Evolutionary conservation across 2,797 vertebrate genomes (phyloP).

Genomic region (Tapirus indicus): DNA sequence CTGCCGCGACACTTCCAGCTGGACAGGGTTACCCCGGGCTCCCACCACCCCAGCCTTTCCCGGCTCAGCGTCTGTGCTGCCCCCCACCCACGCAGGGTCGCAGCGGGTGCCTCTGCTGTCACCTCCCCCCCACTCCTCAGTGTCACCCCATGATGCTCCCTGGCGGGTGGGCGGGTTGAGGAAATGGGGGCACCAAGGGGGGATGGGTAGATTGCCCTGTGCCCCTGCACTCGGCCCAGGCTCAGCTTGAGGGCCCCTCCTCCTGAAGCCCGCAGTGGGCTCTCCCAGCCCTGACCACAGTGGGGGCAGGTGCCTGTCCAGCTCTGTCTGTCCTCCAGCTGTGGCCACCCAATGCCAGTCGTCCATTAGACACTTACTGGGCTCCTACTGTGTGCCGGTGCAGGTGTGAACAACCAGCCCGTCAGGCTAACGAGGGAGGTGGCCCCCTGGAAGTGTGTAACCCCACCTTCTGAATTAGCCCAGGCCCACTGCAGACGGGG

Average conservation of each 20-base stretch:
- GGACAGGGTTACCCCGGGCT: not conserved
- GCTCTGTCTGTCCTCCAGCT: not conserved
- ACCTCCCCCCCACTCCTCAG: not conserved
- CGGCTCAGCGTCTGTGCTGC: no score
- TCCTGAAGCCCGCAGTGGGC: not conserved
- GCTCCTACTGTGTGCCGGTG: not conserved
- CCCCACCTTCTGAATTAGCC: not conserved
- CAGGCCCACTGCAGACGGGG: no score
- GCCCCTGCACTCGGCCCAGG: not conserved
- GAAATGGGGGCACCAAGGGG: not conserved
- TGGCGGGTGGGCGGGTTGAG: rapidly evolving
- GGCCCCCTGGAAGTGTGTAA: rapidly evolving
- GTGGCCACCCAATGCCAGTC: not conserved
- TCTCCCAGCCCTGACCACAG: not conserved
- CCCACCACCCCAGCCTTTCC: not conserved
- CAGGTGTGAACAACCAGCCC: not conserved
- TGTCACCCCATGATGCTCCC: not conserved
- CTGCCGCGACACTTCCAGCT: rapidly evolving
- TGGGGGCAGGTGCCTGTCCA: rapidly evolving
- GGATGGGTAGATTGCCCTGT: rapidly evolving
- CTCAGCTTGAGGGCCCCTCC: not conserved
- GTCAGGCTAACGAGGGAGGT: not conserved
- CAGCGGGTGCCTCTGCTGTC: not conserved
- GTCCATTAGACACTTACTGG: not conserved
- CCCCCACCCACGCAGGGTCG: not conserved